These are phyloP conservation scores for Trachymyrmex cornetzi DNA, from an alignment of 1,140 invertebrate genomes.

Conservation along the genomic window DNA sequence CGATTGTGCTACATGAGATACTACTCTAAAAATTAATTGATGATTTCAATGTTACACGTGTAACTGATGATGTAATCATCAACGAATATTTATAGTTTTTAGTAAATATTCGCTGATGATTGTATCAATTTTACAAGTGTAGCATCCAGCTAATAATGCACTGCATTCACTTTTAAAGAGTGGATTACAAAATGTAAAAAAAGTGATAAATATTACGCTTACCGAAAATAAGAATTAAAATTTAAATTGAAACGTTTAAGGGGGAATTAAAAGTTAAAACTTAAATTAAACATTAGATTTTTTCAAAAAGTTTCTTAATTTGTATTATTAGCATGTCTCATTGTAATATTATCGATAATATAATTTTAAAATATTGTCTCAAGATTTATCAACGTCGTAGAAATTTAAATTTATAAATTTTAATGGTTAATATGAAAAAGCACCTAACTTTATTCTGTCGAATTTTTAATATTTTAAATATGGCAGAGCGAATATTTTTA, in stretches of 20 bases:
- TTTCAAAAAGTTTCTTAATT: not conserved
- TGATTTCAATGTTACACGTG: too few species aligned
- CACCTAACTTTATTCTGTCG: not conserved
- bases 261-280: not conserved
- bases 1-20: not conserved
- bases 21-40: too few species aligned
- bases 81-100: too few species aligned
- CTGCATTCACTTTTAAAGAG: too few species aligned
- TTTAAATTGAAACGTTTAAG: not conserved
- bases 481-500: not conserved
- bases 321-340: not conserved
- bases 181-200: not conserved
- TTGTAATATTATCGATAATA: not conserved
- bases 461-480: not conserved
- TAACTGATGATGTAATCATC: too few species aligned
- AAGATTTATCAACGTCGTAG: not conserved
- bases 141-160: too few species aligned
- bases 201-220: not conserved
- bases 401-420: not conserved
- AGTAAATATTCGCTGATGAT: too few species aligned
- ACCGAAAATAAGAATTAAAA: not conserved
- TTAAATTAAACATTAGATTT: not conserved
- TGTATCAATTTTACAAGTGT: too few species aligned
- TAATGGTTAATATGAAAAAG: not conserved
- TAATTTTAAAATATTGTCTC: not conserved